phyloP scores from a whole-genome alignment of 2,888 invertebrate genomes.

The Cosmopolites sordidus region DNA sequence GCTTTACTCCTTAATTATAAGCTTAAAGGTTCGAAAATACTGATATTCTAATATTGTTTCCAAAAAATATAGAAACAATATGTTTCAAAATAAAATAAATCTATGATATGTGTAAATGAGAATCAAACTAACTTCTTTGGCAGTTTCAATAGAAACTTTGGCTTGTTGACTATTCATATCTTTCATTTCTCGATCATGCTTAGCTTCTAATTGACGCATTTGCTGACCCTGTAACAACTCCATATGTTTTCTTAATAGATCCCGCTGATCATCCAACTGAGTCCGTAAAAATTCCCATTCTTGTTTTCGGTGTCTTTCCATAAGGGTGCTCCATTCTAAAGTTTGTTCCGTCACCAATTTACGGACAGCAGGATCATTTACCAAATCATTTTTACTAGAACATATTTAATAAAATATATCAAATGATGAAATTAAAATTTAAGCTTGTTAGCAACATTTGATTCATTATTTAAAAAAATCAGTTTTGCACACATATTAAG shows the following conservation, averaged over 20 bases:
- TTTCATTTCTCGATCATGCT: slow-evolving; percentile 92
- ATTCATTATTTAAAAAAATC: too few relatives aligned
- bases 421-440: too few relatives aligned
- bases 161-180: slow-evolving; percentile 94
- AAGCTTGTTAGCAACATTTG: too few relatives aligned
- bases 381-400: slow-evolving; percentile 73
- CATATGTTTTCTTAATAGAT: slow-evolving; percentile 69
- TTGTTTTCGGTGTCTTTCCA: slow-evolving; percentile 76
- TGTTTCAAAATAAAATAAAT: too few relatives aligned
- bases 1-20: too few relatives aligned
- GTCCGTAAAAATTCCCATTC: slow-evolving; percentile 77
- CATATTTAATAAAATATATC: too few relatives aligned
- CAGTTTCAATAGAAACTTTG: slow-evolving; percentile 94
- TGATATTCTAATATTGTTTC: too few relatives aligned
- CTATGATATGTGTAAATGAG: too few relatives aligned
- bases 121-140: slow-evolving; percentile 69
- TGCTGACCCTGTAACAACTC: slow-evolving; percentile 76
- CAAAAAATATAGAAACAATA: too few relatives aligned
- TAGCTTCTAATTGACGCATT: slow-evolving; percentile 83
- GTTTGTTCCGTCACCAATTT: slow-evolving; percentile 90
- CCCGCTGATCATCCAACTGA: slow-evolving; percentile 80
- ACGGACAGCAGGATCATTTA: slow-evolving; percentile 71
- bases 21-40: too few relatives aligned
- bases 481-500: too few relatives aligned
- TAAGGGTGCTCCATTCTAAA: slow-evolving; percentile 89